Conservation (phyloP, 1,140 invertebrate species). For the Eurytemora carolleeae region DNA sequence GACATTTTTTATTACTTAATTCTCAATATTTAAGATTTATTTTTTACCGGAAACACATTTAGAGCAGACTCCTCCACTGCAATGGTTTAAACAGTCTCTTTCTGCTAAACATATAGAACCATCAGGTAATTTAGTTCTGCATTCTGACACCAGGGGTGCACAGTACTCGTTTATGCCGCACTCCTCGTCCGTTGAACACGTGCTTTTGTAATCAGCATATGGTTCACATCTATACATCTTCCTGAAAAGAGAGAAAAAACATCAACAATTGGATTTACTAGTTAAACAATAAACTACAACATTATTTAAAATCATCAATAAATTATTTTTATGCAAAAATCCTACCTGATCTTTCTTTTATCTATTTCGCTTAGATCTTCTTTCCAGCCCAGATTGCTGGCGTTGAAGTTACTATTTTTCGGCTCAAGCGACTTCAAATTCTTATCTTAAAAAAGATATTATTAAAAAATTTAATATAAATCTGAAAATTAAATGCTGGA, state of each 20-base stretch:
- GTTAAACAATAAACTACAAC: too few species aligned
- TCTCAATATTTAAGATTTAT: background rate
- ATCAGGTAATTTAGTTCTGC: constrained; percentile 7
- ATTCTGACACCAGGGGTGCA: constrained; percentile 2
- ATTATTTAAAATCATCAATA: too few species aligned
- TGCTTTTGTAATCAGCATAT: constrained; percentile 2
- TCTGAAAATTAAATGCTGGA: too few species aligned
- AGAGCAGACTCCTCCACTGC: constrained; percentile 5
- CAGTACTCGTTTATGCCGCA: constrained; percentile 14
- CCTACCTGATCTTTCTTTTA: background rate
- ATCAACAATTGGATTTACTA: too few species aligned
- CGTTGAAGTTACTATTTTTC: background rate
- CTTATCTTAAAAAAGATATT: too few species aligned
- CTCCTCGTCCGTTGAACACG: background rate
- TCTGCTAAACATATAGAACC: constrained; percentile 8
- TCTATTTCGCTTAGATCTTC: background rate
- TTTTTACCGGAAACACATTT: background rate
- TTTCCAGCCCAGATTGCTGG: background rate
- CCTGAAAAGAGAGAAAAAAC: too few species aligned
- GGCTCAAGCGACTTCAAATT: too few species aligned
- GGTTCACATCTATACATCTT: constrained; percentile 11
- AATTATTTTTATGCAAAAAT: constrained; percentile 2
- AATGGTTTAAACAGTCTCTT: constrained; percentile 3
- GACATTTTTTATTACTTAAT: background rate
- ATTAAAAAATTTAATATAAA: too few species aligned